Evolutionary conservation across 1,140 invertebrate species (phyloP).

Genomic region (Glossosoma conforme): DNA sequence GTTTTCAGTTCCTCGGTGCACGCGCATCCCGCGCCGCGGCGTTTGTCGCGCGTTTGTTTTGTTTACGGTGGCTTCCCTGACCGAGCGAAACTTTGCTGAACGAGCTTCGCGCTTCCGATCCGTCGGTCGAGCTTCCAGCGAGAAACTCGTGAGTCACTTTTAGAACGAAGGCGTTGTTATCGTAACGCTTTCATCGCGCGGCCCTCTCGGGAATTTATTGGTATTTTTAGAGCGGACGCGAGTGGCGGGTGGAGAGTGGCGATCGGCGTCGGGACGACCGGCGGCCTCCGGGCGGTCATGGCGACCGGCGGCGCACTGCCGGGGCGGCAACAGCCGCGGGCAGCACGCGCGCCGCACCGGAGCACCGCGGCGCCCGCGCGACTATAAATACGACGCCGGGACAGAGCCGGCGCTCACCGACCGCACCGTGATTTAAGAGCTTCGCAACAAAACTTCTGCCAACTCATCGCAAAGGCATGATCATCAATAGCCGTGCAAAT

Average conservation of each 20-base stretch:
- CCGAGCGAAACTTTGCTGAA: not conserved
- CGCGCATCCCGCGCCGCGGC: not conserved
- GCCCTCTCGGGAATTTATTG: slow-evolving; percentile 1
- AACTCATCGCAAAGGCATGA: too few relatives aligned
- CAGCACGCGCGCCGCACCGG: not conserved
- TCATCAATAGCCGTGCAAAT: too few relatives aligned
- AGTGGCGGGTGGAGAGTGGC: not conserved
- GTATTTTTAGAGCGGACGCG: not conserved
- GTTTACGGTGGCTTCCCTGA: slow-evolving; percentile 8
- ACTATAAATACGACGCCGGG: too few relatives aligned
- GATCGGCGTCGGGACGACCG: not conserved
- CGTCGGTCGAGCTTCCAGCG: not conserved
- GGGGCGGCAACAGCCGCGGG: not conserved
- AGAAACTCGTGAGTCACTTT: slow-evolving; percentile 4
- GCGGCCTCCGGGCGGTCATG: not conserved
- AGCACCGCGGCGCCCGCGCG: not conserved
- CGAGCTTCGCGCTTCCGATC: slow-evolving; percentile 1
- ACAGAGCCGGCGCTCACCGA: not conserved
- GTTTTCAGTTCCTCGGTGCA: not conserved
- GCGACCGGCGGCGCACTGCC: not conserved
- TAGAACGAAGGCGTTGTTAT: slow-evolving; percentile 1
- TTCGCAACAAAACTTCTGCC: too few relatives aligned
- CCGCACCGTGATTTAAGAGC: too few relatives aligned
- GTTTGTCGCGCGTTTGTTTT: slow-evolving; percentile 6
- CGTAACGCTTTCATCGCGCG: slow-evolving; percentile 4